A percentile compares a stretch with the other conserved stretches of the same genome.
Evolutionary conservation across 2,888 invertebrate genomes (phyloP).

Genomic region (Troilus luridus): DNA sequence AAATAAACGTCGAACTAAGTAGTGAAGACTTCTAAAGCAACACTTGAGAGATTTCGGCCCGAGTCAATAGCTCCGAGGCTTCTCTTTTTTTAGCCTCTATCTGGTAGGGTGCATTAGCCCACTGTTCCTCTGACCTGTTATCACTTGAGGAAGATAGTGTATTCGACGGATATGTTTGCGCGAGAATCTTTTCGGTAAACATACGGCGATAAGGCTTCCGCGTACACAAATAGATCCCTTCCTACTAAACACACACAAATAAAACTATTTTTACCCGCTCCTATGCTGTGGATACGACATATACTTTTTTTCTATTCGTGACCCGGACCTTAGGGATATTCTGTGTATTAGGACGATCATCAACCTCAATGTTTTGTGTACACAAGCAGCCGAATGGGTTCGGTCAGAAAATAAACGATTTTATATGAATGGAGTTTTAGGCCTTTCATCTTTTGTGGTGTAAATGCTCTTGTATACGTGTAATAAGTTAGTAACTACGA

Average conservation of each 20-base stretch:
- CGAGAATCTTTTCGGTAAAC: constrained; percentile 32
- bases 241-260: constrained; percentile 8
- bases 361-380: neutral
- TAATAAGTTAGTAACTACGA: too few species aligned
- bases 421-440: neutral
- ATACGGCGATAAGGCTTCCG: constrained; percentile 16
- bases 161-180: constrained; percentile 19
- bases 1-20: neutral
- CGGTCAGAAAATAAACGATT: neutral
- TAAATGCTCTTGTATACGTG: neutral
- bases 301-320: neutral
- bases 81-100: constrained; percentile 34
- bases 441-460: neutral
- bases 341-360: neutral
- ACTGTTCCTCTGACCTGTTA: neutral
- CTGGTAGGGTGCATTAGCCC: neutral
- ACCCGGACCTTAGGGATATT: neutral
- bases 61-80: neutral
- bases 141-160: constrained; percentile 22
- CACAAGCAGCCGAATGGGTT: neutral
- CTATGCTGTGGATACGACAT: neutral
- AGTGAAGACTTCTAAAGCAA: neutral
- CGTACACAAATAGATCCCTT: constrained; percentile 41
- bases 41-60: neutral
- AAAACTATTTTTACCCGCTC: constrained; percentile 22